Evolutionary conservation across 2,113 vertebrate genomes (phyloP).

Genomic region (Microcebus jonahi): DNA sequence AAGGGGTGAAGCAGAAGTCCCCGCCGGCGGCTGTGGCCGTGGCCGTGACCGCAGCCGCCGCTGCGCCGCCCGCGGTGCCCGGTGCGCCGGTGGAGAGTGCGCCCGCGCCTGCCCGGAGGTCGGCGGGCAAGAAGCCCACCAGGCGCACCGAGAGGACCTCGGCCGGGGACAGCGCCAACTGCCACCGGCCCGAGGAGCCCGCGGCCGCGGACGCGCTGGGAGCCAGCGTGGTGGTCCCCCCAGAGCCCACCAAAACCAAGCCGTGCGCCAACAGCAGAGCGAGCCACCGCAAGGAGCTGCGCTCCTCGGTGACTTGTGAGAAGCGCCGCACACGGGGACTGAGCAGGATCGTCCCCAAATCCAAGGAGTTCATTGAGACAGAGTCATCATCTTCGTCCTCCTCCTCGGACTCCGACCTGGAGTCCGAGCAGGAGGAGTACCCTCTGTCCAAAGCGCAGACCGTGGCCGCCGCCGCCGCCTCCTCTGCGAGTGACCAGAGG

Average conservation of each 20-base stretch:
- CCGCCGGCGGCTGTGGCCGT: constrained; percentile 80
- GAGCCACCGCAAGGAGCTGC: constrained; percentile 79
- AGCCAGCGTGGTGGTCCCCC: constrained; percentile 66
- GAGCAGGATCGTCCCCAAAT: constrained; percentile 83
- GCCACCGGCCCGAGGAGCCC: constrained; percentile 79
- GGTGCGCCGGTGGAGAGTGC: background rate
- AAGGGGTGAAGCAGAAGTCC: constrained; percentile 87
- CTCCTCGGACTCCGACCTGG: constrained; percentile 90
- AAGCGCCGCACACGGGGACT: constrained; percentile 83
- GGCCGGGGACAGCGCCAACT: constrained; percentile 74
- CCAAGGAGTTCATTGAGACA: constrained; percentile 86
- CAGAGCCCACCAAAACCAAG: constrained; percentile 80
- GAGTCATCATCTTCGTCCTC: constrained; percentile 87
- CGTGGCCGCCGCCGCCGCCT: constrained; percentile 72
- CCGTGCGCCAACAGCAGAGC: constrained; percentile 74
- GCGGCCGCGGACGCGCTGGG: constrained; percentile 73
- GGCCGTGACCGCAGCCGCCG: background rate
- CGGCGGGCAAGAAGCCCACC: constrained; percentile 82
- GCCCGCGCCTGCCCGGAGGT: constrained; percentile 75
- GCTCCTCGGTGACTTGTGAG: constrained; percentile 74
- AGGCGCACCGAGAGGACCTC: constrained; percentile 80
- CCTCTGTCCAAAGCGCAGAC: constrained; percentile 85
- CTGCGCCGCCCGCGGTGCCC: background rate
- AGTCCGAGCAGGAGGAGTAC: constrained; percentile 86
- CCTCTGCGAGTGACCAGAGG: constrained; percentile 81